Evolutionary conservation across 2,113 vertebrate genomes (phyloP).

Genomic region (Colius striatus): DNA sequence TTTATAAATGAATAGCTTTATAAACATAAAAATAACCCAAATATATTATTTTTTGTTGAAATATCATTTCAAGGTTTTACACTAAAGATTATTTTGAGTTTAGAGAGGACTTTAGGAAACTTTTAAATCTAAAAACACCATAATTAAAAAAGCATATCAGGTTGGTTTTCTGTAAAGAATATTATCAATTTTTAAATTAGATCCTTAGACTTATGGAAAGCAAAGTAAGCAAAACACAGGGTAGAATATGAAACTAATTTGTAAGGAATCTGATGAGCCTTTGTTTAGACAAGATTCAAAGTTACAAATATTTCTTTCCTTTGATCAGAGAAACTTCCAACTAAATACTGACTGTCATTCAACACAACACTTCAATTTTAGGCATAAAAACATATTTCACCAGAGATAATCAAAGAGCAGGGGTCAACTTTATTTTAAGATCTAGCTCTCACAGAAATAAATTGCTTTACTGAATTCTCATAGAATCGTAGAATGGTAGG

Average conservation of each 20-base stretch:
- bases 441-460: not conserved
- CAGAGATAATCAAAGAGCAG: not conserved
- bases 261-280: not conserved
- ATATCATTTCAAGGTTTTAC: slow-evolving; percentile 6
- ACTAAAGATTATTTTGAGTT: not conserved
- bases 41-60: slow-evolving; percentile 61
- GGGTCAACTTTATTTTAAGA: not conserved
- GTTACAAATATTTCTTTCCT: not conserved
- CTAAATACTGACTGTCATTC: not conserved
- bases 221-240: not conserved
- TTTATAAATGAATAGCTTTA: slow-evolving; percentile 47
- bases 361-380: not conserved
- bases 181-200: not conserved
- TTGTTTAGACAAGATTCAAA: not conserved
- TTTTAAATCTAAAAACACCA: not conserved
- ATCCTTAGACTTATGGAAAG: not conserved
- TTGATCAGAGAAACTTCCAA: not conserved
- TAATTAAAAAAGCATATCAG: not conserved
- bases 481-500: too few species aligned
- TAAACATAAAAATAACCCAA: slow-evolving; percentile 49
- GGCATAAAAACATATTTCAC: not conserved
- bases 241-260: not conserved
- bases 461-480: not conserved
- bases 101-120: not conserved
- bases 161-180: not conserved